Evolutionary conservation across 1,140 invertebrate species (phyloP).

Genomic region (Diploscapter pachys): DNA sequence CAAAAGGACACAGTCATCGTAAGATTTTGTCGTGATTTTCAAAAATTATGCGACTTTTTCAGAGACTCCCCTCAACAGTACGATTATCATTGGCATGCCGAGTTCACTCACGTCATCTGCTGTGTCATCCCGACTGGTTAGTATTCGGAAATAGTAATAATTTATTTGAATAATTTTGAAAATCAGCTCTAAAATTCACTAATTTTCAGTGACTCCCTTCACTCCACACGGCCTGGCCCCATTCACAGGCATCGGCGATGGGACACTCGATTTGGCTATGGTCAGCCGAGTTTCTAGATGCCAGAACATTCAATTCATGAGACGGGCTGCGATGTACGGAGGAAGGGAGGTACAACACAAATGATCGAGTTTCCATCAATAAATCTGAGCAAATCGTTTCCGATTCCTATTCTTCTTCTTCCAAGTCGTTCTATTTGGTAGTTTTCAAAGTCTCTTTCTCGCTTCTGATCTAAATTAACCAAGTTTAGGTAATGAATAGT

Average conservation of each 20-base stretch:
- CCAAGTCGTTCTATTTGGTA: too few relatives aligned
- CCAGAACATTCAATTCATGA: conserved; percentile 53
- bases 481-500: too few relatives aligned
- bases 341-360: conserved; percentile 42
- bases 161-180: too few relatives aligned
- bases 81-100: conserved; percentile 54
- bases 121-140: conserved; percentile 42
- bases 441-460: too few relatives aligned
- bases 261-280: conserved; percentile 55
- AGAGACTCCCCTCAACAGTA: conserved; percentile 27
- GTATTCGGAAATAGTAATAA: too few relatives aligned
- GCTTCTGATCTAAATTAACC: too few relatives aligned
- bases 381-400: too few relatives aligned
- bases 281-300: conserved; percentile 50
- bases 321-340: conserved; percentile 55
- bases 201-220: conserved; percentile 40
- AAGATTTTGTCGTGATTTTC: neutral
- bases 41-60: neutral
- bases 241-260: conserved; percentile 51
- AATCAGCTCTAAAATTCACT: too few relatives aligned
- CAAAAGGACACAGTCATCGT: neutral
- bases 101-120: conserved; percentile 56
- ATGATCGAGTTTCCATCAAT: too few relatives aligned
- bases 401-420: too few relatives aligned
- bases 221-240: conserved; percentile 57